Conservation (phyloP, 1,140 invertebrate genomes). For the Saxidomus purpurata region DNA sequence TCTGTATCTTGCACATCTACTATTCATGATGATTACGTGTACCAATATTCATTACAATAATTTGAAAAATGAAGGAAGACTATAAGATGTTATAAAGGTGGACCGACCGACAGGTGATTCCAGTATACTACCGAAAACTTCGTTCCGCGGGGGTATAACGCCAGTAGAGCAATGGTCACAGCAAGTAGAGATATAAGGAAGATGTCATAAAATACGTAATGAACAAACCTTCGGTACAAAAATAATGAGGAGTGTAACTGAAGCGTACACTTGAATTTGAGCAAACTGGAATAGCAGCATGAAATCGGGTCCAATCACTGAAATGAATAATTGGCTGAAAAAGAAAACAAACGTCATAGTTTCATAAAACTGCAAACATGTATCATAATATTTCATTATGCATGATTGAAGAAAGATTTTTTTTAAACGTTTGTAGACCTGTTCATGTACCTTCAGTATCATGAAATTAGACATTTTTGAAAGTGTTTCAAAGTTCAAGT, state of each 20-base stretch:
- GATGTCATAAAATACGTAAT: not conserved
- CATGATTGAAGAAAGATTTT: constrained; percentile 97
- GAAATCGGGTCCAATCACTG: constrained; percentile 77
- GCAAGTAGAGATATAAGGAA: too few species aligned
- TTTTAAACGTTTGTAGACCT: constrained; percentile 94
- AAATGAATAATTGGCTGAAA: constrained; percentile 75
- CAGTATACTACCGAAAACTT: too few species aligned
- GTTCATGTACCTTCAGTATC: constrained; percentile 93
- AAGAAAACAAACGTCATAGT: constrained; percentile 82
- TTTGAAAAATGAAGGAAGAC: too few species aligned
- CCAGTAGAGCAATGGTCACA: too few species aligned
- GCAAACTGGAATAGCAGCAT: constrained; percentile 76
- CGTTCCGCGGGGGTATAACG: too few species aligned
- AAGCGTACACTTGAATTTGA: constrained; percentile 79
- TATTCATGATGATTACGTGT: too few species aligned
- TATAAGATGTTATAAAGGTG: too few species aligned
- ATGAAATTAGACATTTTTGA: not conserved
- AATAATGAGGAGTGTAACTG: constrained; percentile 78
- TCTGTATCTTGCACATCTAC: too few species aligned
- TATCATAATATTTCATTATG: constrained; percentile 87
- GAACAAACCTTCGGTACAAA: constrained; percentile 80
- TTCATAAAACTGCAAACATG: constrained; percentile 96
- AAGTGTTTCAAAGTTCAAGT: not conserved
- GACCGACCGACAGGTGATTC: too few species aligned
- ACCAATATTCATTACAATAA: too few species aligned